These are phyloP conservation scores for Pseudomyrmex gracilis DNA, from an alignment of 1,140 invertebrate species.

Conservation along the genomic window DNA sequence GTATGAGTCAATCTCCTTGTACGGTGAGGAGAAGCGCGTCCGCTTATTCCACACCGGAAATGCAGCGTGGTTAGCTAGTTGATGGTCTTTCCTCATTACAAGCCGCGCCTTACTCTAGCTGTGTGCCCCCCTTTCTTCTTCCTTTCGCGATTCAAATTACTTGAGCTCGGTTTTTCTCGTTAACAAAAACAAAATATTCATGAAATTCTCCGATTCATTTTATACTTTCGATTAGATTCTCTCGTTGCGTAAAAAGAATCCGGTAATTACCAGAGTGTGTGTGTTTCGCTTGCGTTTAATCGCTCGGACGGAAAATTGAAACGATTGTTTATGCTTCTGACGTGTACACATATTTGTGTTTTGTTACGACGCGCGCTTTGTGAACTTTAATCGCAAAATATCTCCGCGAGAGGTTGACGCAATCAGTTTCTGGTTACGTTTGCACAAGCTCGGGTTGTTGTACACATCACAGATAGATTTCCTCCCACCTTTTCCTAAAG, in stretches of 20 bases:
- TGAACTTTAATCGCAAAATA: conserved; percentile 3
- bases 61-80: conserved; percentile 56
- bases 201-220: too few relatives aligned
- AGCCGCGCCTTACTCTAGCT: conserved; percentile 53
- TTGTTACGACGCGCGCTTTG: background rate
- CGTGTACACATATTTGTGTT: too few relatives aligned
- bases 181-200: background rate
- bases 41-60: conserved; percentile 55
- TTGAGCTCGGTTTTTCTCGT: background rate
- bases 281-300: too few relatives aligned
- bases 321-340: background rate
- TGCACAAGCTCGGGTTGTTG: background rate
- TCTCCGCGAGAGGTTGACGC: background rate
- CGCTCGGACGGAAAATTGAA: background rate
- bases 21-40: conserved; percentile 59
- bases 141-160: background rate
- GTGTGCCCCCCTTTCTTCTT: background rate
- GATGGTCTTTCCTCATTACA: conserved; percentile 66
- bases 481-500: background rate
- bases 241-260: too few relatives aligned
- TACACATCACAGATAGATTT: background rate
- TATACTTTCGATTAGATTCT: too few relatives aligned
- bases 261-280: too few relatives aligned
- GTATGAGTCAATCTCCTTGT: conserved; percentile 78
- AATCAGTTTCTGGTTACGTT: conserved; percentile 15